These are phyloP conservation scores for Ashinkailepas kermadecensis DNA, from an alignment of 2,888 invertebrate species.

Conservation along the genomic window DNA sequence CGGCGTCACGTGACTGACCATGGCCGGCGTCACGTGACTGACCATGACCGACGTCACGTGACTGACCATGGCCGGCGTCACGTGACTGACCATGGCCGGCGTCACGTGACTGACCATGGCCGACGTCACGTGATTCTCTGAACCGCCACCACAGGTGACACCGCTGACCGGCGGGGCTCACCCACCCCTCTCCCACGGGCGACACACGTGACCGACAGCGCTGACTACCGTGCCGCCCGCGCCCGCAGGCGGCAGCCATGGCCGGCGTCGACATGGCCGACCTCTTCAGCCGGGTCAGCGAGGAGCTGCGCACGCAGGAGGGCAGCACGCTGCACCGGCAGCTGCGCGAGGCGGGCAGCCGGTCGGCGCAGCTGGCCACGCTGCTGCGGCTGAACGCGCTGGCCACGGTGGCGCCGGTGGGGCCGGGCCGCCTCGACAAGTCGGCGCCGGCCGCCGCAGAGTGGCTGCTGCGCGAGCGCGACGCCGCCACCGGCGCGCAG, in stretches of 20 bases:
- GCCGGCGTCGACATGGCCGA: slow-evolving; percentile 2
- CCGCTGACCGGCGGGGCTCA: too few species aligned
- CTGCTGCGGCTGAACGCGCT: background rate
- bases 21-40: too few species aligned
- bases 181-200: too few species aligned
- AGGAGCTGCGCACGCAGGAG: slow-evolving; percentile 20
- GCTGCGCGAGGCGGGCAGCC: slow-evolving; percentile 8
- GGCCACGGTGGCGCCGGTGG: background rate
- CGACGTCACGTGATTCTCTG: too few species aligned
- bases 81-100: too few species aligned
- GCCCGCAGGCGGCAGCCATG: background rate
- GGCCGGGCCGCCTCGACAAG: background rate
- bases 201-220: too few species aligned
- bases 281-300: background rate
- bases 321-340: background rate
- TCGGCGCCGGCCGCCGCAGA: background rate
- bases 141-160: too few species aligned
- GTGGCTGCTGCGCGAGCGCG: slow-evolving; percentile 1
- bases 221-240: too few species aligned
- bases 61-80: too few species aligned
- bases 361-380: background rate
- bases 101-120: too few species aligned
- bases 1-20: too few species aligned
- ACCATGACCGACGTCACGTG: too few species aligned
- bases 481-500: background rate